Evolutionary conservation across 2,113 vertebrate genomes (phyloP).

Genomic region (Peromyscus polionotus): DNA sequence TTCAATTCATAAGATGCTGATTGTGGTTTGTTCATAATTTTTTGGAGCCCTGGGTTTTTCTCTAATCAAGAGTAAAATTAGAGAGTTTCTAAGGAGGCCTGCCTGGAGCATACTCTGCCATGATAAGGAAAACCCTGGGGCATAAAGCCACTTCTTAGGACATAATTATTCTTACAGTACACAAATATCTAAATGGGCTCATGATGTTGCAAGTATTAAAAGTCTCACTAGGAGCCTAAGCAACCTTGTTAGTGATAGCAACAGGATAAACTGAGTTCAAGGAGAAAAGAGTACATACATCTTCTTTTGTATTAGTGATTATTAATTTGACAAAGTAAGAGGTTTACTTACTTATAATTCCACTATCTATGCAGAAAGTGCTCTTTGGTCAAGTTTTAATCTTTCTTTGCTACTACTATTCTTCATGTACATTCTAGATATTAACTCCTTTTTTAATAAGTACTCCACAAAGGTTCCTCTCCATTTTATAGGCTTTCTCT

Average conservation of each 20-base stretch:
- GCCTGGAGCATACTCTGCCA: neutral
- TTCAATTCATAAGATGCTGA: neutral
- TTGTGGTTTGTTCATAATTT: neutral
- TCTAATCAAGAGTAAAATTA: constrained; percentile 12
- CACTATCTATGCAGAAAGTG: too few relatives aligned
- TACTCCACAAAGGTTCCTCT: too few relatives aligned
- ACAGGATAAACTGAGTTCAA: neutral
- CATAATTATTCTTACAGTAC: neutral
- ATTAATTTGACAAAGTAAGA: neutral
- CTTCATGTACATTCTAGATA: neutral
- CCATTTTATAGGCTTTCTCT: neutral
- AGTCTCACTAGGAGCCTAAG: neutral
- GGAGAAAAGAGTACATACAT: neutral
- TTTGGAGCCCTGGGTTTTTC: neutral
- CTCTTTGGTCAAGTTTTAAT: neutral
- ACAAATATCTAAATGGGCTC: neutral
- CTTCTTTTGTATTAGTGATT: neutral
- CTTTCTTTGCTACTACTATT: neutral
- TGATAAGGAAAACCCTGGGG: neutral
- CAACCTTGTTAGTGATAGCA: neutral
- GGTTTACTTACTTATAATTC: too few relatives aligned
- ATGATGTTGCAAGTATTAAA: neutral
- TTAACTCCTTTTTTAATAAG: neutral
- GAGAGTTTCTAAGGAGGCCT: neutral
- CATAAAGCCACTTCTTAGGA: neutral